Conservation (phyloP, 2,888 invertebrate species). For the Meiosimyza decipiens region DNA sequence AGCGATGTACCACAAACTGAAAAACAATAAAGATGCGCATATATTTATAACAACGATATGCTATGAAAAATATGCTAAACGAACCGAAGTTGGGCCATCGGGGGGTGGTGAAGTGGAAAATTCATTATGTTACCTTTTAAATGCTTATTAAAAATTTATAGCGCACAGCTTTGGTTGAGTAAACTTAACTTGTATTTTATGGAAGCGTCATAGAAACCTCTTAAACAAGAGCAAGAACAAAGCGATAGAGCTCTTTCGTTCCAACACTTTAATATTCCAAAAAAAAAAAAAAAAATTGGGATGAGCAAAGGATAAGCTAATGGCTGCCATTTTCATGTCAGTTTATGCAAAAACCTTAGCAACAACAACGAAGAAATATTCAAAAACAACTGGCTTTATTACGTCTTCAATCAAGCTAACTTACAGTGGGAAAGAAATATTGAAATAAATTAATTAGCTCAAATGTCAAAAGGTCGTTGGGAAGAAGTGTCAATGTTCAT, state of each 20-base stretch:
- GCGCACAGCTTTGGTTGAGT: neutral
- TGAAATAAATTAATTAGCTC: too few species aligned
- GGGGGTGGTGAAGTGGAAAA: neutral
- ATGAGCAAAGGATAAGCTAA: neutral
- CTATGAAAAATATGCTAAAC: neutral
- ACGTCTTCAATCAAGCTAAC: too few species aligned
- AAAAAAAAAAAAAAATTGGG: too few species aligned
- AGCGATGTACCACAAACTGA: neutral
- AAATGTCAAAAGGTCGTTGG: too few species aligned
- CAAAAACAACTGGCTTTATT: too few species aligned
- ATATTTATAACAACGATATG: neutral
- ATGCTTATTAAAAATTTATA: slow-evolving; percentile 21
- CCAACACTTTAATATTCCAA: too few species aligned
- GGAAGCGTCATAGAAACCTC: neutral
- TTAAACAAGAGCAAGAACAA: too few species aligned
- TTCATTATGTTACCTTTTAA: slow-evolving; percentile 24
- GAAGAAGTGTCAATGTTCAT: too few species aligned
- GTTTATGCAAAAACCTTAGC: slow-evolving; percentile 3
- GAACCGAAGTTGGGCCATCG: neutral
- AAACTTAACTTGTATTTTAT: slow-evolving; percentile 6
- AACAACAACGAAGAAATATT: neutral
- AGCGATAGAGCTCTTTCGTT: too few species aligned
- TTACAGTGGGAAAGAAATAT: too few species aligned
- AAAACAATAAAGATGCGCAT: neutral
- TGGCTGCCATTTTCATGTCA: slow-evolving; percentile 6